Percentiles rank a stretch among this genome's conserved stretches.
These are phyloP conservation scores for Heliconius sara DNA, from an alignment of 2,888 invertebrate genomes.

Conservation along the genomic window DNA sequence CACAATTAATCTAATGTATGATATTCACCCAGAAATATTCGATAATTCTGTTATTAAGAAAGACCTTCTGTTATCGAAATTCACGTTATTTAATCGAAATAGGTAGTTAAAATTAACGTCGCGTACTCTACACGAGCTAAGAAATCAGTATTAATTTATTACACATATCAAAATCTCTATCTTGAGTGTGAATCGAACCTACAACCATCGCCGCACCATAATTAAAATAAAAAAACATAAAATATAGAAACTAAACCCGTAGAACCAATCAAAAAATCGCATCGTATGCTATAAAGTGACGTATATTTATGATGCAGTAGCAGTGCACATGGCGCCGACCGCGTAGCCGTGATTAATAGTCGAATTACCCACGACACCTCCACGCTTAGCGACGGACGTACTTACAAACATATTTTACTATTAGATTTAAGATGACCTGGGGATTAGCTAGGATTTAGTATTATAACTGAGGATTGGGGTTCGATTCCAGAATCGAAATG, in stretches of 20 bases:
- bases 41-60: too few species aligned
- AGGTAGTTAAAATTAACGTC: too few species aligned
- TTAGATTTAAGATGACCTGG: slow-evolving; percentile 19
- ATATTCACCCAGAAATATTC: too few species aligned
- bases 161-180: too few species aligned
- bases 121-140: too few species aligned
- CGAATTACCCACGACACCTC: slow-evolving; percentile 69
- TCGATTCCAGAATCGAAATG: too few species aligned
- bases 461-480: too few species aligned
- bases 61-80: too few species aligned
- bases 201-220: not conserved
- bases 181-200: not conserved
- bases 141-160: too few species aligned
- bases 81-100: too few species aligned
- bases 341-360: slow-evolving; percentile 71
- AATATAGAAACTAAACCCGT: not conserved
- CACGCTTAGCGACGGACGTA: slow-evolving; percentile 51
- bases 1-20: too few species aligned
- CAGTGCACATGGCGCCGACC: slow-evolving; percentile 66
- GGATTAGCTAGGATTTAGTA: not conserved
- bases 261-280: slow-evolving; percentile 37
- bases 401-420: slow-evolving; percentile 31
- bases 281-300: slow-evolving; percentile 54
- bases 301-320: slow-evolving; percentile 70
- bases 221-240: not conserved